Evolutionary conservation across 2,888 invertebrate species (phyloP).

Genomic region (Spodoptera picta): DNA sequence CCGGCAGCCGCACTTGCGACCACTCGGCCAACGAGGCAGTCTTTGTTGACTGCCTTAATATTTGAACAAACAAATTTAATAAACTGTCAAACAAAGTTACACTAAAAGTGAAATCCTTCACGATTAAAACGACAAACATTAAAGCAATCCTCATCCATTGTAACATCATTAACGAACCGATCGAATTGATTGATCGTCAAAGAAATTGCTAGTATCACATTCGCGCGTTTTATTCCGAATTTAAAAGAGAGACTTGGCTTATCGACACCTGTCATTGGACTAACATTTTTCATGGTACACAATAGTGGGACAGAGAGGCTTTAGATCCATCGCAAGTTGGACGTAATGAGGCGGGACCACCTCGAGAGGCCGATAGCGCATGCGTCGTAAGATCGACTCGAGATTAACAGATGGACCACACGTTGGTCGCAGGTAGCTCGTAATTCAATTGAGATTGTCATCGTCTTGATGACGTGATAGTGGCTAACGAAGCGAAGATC

Average conservation of each 20-base stretch:
- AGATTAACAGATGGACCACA: slow-evolving; percentile 87
- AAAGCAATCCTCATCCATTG: slow-evolving; percentile 64
- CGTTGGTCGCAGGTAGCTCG: slow-evolving; percentile 85
- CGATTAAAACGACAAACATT: slow-evolving; percentile 69
- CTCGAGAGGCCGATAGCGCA: slow-evolving; percentile 79
- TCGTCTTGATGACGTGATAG: slow-evolving; percentile 86
- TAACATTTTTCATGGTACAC: slow-evolving; percentile 85
- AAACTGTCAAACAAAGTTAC: slow-evolving; percentile 45
- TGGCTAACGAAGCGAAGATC: slow-evolving; percentile 85
- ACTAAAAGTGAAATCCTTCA: slow-evolving; percentile 56
- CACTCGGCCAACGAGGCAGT: no score
- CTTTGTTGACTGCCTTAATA: background rate
- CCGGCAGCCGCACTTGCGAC: no score
- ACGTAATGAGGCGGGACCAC: slow-evolving; percentile 87
- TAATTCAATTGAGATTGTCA: slow-evolving; percentile 88
- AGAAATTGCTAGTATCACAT: slow-evolving; percentile 73
- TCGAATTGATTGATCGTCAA: slow-evolving; percentile 75
- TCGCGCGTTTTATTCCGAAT: slow-evolving; percentile 65
- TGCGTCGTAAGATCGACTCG: slow-evolving; percentile 82
- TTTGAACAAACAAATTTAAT: slow-evolving; percentile 20
- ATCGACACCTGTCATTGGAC: slow-evolving; percentile 84
- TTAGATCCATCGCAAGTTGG: slow-evolving; percentile 74
- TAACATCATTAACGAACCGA: slow-evolving; percentile 69
- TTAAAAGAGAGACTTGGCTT: slow-evolving; percentile 69
- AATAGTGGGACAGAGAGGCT: slow-evolving; percentile 77